Base-by-base conservation (phyloP, 2,797 vertebrate genomes). In the Enteromius viviparus region DNA sequence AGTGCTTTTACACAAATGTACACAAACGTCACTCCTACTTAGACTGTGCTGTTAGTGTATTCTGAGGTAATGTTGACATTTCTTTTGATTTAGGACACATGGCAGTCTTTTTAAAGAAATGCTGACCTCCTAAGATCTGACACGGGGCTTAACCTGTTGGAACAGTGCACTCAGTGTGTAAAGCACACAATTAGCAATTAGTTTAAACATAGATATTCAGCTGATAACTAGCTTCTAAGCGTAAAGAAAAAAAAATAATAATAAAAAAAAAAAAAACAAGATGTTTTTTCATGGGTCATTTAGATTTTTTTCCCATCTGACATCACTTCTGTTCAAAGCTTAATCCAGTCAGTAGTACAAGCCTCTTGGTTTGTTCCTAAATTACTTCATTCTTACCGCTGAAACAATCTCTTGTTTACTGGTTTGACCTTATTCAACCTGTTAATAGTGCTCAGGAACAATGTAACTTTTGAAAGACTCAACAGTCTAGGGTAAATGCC, bases 331-430 rank as follows among this genome's bases (percentile, higher is more conserved):
- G 21, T 9, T 55, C 45, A 19, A 12, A 53, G 49, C 15, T 26
- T 80, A 69, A 80, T 69, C 26, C 76, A 51, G 62, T 23, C 42
- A 66, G 19, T 51, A 23, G 62, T 17, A 51, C 45, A 66, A 49
- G 60, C n/a, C 14, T 68, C 14, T 68, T 55, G 65, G 21, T 65
- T 69, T 69, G 78, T 34, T 51, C 65, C n/a, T 68, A 55, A 79
- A 79, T 79, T 55, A 55, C 78, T n/a, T 69, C 14, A 53, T 55
- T 69, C 77, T 69, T 26, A 69, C 65, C 19, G 2, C 64, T 40
- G 32, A 51, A 66, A 40, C 47, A 42, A 79, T 34, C 64, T 42
- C 78, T 80, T 42, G 78, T 80, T 80, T 80, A 84, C 78, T 21
- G 34, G 8, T 26, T 69, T 69, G 65, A 80, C 78, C 65, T 69